Base-by-base conservation (phyloP, 2,888 invertebrate genomes). In the Lasioglossum oenotherae region DNA sequence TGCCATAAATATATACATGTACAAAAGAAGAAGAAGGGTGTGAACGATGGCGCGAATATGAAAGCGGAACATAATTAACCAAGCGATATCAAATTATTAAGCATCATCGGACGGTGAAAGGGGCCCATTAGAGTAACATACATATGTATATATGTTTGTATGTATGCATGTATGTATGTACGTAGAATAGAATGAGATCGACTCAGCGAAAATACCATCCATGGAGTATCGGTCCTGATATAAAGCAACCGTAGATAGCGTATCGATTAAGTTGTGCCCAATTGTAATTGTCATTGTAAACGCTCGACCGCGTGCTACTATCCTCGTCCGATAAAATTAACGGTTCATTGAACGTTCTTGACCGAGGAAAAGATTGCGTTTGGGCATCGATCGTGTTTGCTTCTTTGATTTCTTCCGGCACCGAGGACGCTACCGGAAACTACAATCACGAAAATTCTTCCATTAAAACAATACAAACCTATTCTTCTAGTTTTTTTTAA, bases 221-320 rank as follows among this genome's bases (percentile, higher is more conserved):
- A 82, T 94, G 93, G 75, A 94, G 89, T 41, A 93, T 86, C 73
- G 94, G 94, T 77, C 94, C 94, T 27, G 93, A 92, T 74, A 94
- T 86, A 76, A 92, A 88, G 77, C 93, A 94, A 27, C 94, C 94
- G 80, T 92, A 94, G 72, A 93, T 90, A 6, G 93, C 92, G 82
- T 92, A 94, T 93, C 94, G 90, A 85, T 92, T 92, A 49, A 94
- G 89, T 75, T 93, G 93, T 23, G 92, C 84, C 93, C 92, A 93
- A 86, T 94, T 92, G 79, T 94, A 94, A 85, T 88, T 82, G 53
- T 23, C 44, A 86, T 94, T 92, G 79, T 94, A 94, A 85, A 88
- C 81, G 64, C 31, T 41, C 31, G 78, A 72, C 57, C 71, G 74
- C 41, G 44, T 74, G n/a, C 71, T 77, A 41, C 41, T 27, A 41